A percentile compares a stretch with the other conserved stretches of the same genome.
These are phyloP conservation scores for Cataglyphis hispanica DNA, from an alignment of 1,140 invertebrate genomes.

Conservation along the genomic window DNA sequence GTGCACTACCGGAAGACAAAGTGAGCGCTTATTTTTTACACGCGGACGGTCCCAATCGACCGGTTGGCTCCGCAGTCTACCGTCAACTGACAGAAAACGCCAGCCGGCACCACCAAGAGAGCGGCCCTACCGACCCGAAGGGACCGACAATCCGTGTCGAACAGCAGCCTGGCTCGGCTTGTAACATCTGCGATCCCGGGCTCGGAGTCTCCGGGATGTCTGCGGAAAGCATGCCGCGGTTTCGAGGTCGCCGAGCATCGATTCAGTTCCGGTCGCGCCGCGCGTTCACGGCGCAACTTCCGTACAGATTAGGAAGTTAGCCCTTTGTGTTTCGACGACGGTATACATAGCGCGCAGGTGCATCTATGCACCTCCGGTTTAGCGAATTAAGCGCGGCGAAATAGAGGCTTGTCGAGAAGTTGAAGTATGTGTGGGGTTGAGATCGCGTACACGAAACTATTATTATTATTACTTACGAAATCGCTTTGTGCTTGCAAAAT, in stretches of 20 bases:
- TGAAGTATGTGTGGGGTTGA: conserved; percentile 10
- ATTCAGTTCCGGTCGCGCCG: conserved; percentile 49
- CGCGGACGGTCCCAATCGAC: conserved; percentile 69
- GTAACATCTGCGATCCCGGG: conserved; percentile 64
- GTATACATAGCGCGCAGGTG: conserved; percentile 30
- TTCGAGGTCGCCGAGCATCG: conserved; percentile 51
- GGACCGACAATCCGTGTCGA: conserved; percentile 74
- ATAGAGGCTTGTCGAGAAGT: conserved; percentile 11
- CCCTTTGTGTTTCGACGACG: conserved; percentile 40
- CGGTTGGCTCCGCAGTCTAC: conserved; percentile 81
- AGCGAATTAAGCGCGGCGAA: conserved; percentile 16
- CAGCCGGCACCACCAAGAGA: conserved; percentile 74
- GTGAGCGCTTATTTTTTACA: conserved; percentile 46
- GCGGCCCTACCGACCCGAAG: conserved; percentile 67
- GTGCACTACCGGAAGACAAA: background rate
- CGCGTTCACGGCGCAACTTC: conserved; percentile 53
- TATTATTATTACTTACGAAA: conserved; percentile 12
- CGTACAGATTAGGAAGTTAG: conserved; percentile 57
- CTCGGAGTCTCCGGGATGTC: conserved; percentile 13
- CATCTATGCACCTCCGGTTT: conserved; percentile 20
- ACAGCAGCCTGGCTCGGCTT: conserved; percentile 57
- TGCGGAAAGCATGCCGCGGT: conserved; percentile 11
- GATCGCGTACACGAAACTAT: background rate
- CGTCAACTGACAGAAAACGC: conserved; percentile 83
- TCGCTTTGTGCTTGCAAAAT: background rate